Conservation (phyloP, 1,140 invertebrate species). For the Drosophila mayri region DNA sequence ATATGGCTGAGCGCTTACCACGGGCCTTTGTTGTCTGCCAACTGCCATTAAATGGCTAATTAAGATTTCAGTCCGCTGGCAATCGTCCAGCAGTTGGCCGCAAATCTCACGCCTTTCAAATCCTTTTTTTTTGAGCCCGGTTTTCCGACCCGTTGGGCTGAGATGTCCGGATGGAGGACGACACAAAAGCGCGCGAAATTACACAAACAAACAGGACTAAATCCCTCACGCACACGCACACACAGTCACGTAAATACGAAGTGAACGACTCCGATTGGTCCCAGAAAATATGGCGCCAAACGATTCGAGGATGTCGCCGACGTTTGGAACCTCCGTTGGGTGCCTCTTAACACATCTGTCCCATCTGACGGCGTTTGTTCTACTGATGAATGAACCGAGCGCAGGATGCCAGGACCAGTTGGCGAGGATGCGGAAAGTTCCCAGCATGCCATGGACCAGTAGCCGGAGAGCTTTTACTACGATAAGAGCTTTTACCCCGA, state of each 20-base stretch:
- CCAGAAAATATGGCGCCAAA: slow-evolving; percentile 76
- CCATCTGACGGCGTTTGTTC: slow-evolving; percentile 67
- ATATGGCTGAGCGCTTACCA: slow-evolving; percentile 57
- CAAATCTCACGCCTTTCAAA: slow-evolving; percentile 62
- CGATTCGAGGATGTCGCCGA: slow-evolving; percentile 44
- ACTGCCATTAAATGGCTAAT: slow-evolving; percentile 70
- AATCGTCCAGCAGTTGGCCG: slow-evolving; percentile 65
- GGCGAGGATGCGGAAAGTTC: slow-evolving; percentile 66
- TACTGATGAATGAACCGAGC: slow-evolving; percentile 77
- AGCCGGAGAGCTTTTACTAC: slow-evolving; percentile 58
- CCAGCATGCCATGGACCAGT: slow-evolving; percentile 52
- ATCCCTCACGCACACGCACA: slow-evolving; percentile 16
- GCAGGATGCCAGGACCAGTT: slow-evolving; percentile 58
- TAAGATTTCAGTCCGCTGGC: slow-evolving; percentile 66
- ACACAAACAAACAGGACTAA: slow-evolving; percentile 54
- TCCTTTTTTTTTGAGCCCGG: slow-evolving; percentile 29
- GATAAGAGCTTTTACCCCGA: slow-evolving; percentile 36
- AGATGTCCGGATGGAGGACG: slow-evolving; percentile 44
- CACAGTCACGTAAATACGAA: slow-evolving; percentile 24
- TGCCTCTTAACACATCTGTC: slow-evolving; percentile 55
- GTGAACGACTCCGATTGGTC: slow-evolving; percentile 44
- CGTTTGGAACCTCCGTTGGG: slow-evolving; percentile 16
- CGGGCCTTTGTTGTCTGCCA: slow-evolving; percentile 68
- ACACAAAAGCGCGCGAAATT: slow-evolving; percentile 79
- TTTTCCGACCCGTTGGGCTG: slow-evolving; percentile 32